These are phyloP conservation scores for Oncorhynchus kisutch DNA, from an alignment of 2,113 vertebrate species.

Conservation along the genomic window DNA sequence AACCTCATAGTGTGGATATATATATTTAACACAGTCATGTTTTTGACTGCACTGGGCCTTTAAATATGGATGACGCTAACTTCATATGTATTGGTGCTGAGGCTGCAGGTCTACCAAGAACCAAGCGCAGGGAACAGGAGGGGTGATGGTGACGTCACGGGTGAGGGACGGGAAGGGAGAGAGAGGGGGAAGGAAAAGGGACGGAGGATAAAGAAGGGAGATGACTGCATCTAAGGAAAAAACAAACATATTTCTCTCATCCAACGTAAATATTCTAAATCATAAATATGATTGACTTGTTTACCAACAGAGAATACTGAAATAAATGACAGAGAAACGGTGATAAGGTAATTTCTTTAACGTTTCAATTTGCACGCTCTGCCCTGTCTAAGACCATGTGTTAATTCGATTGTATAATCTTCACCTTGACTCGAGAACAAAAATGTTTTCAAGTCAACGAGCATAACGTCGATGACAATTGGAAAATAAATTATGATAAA, in stretches of 20 bases:
- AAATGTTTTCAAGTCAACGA: conserved; percentile 11
- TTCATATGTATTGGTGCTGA: conserved; percentile 50
- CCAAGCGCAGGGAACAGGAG: conserved; percentile 32
- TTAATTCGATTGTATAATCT: conserved; percentile 28
- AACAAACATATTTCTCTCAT: conserved; percentile 47
- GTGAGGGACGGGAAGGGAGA: conserved; percentile 43
- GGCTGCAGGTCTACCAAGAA: conserved; percentile 58
- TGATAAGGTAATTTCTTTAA: conserved; percentile 70
- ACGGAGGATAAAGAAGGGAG: conserved; percentile 58
- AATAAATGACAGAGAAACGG: conserved; percentile 67
- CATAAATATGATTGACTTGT: conserved; percentile 30
- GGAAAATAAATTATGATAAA: neutral
- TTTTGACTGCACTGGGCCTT: too few relatives aligned
- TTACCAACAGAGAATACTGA: conserved; percentile 47
- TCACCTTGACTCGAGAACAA: conserved; percentile 33
- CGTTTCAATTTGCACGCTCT: conserved; percentile 64
- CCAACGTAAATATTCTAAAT: conserved; percentile 34
- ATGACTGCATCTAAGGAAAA: conserved; percentile 70
- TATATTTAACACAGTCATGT: too few relatives aligned
- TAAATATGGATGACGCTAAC: too few relatives aligned
- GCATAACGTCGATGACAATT: conserved; percentile 8
- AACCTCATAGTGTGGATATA: too few relatives aligned
- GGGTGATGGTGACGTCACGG: conserved; percentile 68
- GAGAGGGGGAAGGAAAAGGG: conserved; percentile 53
- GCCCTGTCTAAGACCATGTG: conserved; percentile 35